Evolutionary conservation across 1,140 invertebrate species (phyloP).

Genomic region (Manduca sexta): DNA sequence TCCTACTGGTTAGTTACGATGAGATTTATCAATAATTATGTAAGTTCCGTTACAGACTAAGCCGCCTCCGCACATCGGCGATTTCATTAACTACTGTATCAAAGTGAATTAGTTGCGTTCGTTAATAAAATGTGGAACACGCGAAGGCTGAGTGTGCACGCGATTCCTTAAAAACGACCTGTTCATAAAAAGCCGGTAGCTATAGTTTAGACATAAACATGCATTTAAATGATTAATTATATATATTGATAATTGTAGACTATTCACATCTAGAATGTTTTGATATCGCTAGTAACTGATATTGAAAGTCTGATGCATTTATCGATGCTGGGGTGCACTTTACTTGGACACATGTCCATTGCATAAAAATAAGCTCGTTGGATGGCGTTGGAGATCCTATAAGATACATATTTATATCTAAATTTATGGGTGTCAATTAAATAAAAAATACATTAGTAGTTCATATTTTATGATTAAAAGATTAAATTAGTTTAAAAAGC

Average conservation of each 20-base stretch:
- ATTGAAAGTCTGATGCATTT: no score
- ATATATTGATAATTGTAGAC: neutral
- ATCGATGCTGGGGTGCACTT: no score
- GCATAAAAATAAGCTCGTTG: no score
- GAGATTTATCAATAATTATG: constrained; percentile 44
- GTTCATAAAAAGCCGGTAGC: neutral
- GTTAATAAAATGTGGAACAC: constrained; percentile 16
- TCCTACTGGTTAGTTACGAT: neutral
- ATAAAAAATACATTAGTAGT: no score
- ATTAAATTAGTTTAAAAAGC: no score
- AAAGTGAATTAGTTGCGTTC: constrained; percentile 20
- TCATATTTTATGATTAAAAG: no score
- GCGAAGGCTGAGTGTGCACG: constrained; percentile 16
- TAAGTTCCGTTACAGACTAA: constrained; percentile 42
- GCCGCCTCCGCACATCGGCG: constrained; percentile 18
- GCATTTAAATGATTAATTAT: neutral
- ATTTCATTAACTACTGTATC: constrained; percentile 35
- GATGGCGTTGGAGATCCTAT: no score
- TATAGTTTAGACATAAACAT: neutral
- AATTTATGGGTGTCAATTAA: no score
- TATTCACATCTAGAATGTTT: no score
- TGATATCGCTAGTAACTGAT: no score
- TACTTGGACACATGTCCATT: no score
- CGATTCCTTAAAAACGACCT: neutral
- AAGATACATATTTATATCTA: no score